These are phyloP conservation scores for Apeira syringaria DNA, from an alignment of 2,888 invertebrate genomes.

Conservation along the genomic window DNA sequence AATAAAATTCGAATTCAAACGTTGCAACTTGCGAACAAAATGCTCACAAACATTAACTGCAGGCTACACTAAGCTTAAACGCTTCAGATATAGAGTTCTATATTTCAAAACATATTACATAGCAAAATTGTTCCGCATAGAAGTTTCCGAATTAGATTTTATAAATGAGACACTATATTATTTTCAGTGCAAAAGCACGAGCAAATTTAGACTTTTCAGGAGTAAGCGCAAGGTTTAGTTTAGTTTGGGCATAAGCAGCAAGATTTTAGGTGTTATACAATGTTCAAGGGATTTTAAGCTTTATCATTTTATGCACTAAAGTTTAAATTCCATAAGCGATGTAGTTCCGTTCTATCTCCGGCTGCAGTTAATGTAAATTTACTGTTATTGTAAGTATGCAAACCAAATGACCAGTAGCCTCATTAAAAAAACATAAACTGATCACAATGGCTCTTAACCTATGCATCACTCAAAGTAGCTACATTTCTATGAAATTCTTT, in stretches of 20 bases:
- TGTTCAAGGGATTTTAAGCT: conserved; percentile 1
- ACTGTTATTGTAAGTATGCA: no score
- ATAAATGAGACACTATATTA: conserved; percentile 22
- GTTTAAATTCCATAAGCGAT: no score
- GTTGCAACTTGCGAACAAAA: conserved; percentile 26
- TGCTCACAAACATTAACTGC: conserved; percentile 14
- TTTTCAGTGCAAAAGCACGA: neutral
- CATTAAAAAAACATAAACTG: no score
- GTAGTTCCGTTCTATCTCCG: no score
- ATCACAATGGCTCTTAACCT: no score
- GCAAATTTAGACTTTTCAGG: neutral
- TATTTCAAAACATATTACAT: conserved; percentile 19
- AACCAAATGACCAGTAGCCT: no score
- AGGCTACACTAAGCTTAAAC: conserved; percentile 27
- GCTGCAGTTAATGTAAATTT: no score
- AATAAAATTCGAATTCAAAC: conserved; percentile 28
- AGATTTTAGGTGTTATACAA: neutral
- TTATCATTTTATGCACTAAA: no score
- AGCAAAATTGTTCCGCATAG: conserved; percentile 4
- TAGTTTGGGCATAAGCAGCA: neutral
- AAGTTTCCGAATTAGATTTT: conserved; percentile 28
- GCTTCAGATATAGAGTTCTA: conserved; percentile 26
- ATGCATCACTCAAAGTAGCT: no score
- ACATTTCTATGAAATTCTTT: no score
- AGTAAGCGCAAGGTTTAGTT: conserved; percentile 1